Base-by-base conservation (phyloP, 2,797 vertebrate genomes). In the Oryzias dopingdopingensis region DNA sequence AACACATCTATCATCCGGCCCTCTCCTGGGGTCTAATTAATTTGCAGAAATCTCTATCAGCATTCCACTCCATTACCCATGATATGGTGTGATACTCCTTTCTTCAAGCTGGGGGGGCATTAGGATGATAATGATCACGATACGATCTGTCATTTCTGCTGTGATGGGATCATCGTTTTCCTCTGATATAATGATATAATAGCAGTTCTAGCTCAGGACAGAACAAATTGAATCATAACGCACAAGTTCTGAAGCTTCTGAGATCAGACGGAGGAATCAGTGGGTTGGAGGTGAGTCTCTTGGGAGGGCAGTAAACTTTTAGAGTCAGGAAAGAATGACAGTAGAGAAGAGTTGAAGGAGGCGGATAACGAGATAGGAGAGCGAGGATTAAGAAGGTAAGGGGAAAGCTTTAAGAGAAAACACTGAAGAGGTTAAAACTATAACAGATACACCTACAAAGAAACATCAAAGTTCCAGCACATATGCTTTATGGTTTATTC, bases 1-100 rank as follows among this genome's bases (percentile, higher is more conserved):
- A 6, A 29, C 72, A 74, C 74, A 77, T 67, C 62, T 73, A 72
- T 64, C 64, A 76, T 71, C 80, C 64, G 16, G 42, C 76, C 76
- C 75, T 84, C 84, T 84, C 80, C 77, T 0, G 71, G 61, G 84
- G 76, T 70, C 79, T 84, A 83, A 88, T 88, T 89, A 87, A 88
- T 86, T 85, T 81, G 67, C 72, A 77, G 81, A 85, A 86, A 86
- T 86, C 79, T 87, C 81, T 87, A 84, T 88, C 80, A 88, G 77
- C 59, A 76, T 64, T 76, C 48, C 56, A 70, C 66, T 55, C 59
- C 60, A 80, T 86, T 85, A 76, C 80, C 83, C 71, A 37, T 14
- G 10, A 82, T 83, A 72, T 65, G 63, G 70, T 76, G 70, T 87
- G 74, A 79, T 72, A 66, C 67, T 69, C 37, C 60, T 24, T 6